Base-by-base conservation (phyloP, 1,140 invertebrate genomes). In the Neodiprion virginianus region DNA sequence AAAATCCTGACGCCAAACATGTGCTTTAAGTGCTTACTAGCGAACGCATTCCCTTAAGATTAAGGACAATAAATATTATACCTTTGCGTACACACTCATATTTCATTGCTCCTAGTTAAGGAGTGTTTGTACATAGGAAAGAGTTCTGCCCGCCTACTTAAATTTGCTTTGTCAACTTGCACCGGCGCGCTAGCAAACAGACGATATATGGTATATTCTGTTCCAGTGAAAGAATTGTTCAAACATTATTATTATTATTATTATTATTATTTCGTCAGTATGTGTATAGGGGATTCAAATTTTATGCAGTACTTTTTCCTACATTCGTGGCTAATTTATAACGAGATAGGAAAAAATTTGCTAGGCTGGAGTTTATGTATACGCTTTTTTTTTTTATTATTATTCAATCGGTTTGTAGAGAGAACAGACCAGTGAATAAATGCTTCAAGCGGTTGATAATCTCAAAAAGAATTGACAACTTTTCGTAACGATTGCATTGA, bases 1-100 rank as follows among this genome's bases (percentile, higher is more conserved):
- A 40, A 40, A 40, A 40, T 40, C 5, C 28, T 40, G 28, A 40
- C 53, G 53, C 53, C 53, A 14, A 61, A 61, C 53, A 61, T 61
- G 53, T 61, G 53, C 53, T 61, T 61, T 61, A 61, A 61, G 53
- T 61, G 53, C 53, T 61, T 61, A 61, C 53, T 61, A 61, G 53
- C 28, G 28, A 40, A 40, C 53, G 53, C 53, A 61, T 61, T 61
- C 53, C 53, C 53, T 61, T 61, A 61, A 61, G 3, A 61, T 61
- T 61, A 61, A 61, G 53, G 53, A 61, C 53, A 61, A 61, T 61
- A 61, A 40, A 61, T 61, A 61, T 61, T 61, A 61, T 61, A 61
- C 53, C 53, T 61, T 61, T 61, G 53, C 53, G 53, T 61, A 61
- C 53, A 61, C 53, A 61, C 53, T 61, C 53, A 61, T 61, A 17